Base-by-base conservation (phyloP, 2,113 vertebrate genomes). In the Ophthalmolycus amberensis region DNA sequence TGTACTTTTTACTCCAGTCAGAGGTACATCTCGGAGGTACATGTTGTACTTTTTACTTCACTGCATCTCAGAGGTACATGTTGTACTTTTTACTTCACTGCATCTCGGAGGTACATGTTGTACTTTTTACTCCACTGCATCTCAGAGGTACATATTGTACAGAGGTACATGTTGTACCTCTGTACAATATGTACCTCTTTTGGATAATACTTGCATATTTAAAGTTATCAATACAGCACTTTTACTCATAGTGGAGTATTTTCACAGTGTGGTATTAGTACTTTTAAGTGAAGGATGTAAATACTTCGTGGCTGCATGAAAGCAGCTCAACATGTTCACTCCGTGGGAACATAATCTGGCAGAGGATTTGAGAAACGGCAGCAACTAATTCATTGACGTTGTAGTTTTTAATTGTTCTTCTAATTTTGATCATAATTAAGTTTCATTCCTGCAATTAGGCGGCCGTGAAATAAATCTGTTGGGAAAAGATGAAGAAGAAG, bases 391-490 rank as follows among this genome's bases (percentile, higher is more conserved):
- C 42, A 7, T 29, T 42, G 27, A 54, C 60, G 18, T 9, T 42
- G 10, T 42, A 84, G 64, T 62, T 71, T 69, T 88, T 52, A 83
- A 85, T 89, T 83, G 82, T 86, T 86, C 64, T 83, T 85, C 44
- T 25, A 2, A 59, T 85, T 70, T 75, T 40, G 12, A 82, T 65
- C 7, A 52, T 82, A 90, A 89, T 87, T 74, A 65, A 74, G 54
- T 82, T 76, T 48, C 79, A 29, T 42, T 20, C 54, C 70, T 56
- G 32, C 48, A 84, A 75, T 84, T 76, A 65, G 42, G 54, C 40
- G 8, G 50, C 48, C 4, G 46, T 52, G 76, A 67, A 74, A 80
- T 71, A 81, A 89, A 82, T 82, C 82, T 3, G 50, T 14, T 71
- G 59, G 10, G 67, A 60, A 58, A 42, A 32, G 52, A 56, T 38